phyloP scores from a whole-genome alignment of 2,888 invertebrate genomes.

The Ptychoptera contaminata region DNA sequence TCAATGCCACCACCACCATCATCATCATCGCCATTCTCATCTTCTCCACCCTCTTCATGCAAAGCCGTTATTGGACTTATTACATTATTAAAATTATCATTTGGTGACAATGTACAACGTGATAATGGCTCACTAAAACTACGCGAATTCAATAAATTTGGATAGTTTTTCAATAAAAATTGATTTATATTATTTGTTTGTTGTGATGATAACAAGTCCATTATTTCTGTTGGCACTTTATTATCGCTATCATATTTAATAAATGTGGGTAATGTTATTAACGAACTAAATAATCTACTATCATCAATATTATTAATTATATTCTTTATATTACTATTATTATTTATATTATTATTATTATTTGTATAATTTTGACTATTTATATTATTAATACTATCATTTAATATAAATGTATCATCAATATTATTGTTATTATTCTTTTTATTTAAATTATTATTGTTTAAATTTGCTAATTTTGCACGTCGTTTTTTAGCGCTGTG shows the following conservation, averaged over 20 bases:
- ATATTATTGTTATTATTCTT: conserved; percentile 35
- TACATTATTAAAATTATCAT: neutral
- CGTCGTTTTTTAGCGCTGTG: conserved; percentile 35
- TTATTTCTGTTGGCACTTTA: conserved; percentile 54
- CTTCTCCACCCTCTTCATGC: neutral
- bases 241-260: conserved; percentile 49
- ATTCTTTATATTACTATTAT: conserved; percentile 9
- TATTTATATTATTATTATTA: no score
- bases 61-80: conserved; percentile 4
- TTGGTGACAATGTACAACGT: conserved; percentile 5
- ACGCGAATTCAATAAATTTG: conserved; percentile 51
- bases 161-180: conserved; percentile 57
- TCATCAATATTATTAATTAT: conserved; percentile 16
- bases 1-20: neutral
- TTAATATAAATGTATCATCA: conserved; percentile 56
- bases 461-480: conserved; percentile 40
- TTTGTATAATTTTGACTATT: no score
- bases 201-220: conserved; percentile 52
- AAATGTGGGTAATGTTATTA: conserved; percentile 73
- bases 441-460: no score
- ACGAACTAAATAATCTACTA: conserved; percentile 46
- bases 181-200: conserved; percentile 46
- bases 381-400: conserved; percentile 42
- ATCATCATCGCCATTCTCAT: conserved; percentile 2
- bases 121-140: conserved; percentile 48